Conservation (phyloP, 2,888 invertebrate genomes). For the Philhelius pedissequus region DNA sequence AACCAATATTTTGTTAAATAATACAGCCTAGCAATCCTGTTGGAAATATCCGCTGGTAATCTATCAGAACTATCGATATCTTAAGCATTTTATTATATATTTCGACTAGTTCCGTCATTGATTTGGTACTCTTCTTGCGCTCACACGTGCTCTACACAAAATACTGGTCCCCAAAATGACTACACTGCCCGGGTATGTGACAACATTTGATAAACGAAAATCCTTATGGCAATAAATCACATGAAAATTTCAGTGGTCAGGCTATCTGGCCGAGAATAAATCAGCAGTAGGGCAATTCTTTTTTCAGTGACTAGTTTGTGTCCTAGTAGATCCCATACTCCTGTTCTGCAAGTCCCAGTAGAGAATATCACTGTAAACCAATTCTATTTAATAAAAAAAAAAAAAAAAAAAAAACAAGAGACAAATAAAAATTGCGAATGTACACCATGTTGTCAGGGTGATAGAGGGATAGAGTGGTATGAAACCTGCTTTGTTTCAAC, state of each 20-base stretch:
- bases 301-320: neutral
- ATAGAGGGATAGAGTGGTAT: neutral
- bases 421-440: constrained; percentile 43
- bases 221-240: constrained; percentile 76
- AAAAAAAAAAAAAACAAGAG: neutral
- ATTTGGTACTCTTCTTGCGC: no score
- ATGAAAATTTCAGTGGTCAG: constrained; percentile 76
- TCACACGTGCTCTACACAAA: no score
- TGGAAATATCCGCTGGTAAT: no score
- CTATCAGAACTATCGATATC: no score
- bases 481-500: constrained; percentile 41
- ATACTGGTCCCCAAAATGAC: constrained; percentile 36
- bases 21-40: no score
- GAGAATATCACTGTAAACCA: constrained; percentile 56
- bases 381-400: constrained; percentile 53
- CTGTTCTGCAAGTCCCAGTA: neutral
- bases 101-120: no score
- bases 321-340: neutral
- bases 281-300: constrained; percentile 49
- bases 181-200: constrained; percentile 51
- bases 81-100: no score
- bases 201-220: constrained; percentile 71
- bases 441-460: constrained; percentile 5
- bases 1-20: no score
- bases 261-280: constrained; percentile 54